Conservation (phyloP, 2,797 vertebrate genomes). For the Crocidura indochinensis region DNA sequence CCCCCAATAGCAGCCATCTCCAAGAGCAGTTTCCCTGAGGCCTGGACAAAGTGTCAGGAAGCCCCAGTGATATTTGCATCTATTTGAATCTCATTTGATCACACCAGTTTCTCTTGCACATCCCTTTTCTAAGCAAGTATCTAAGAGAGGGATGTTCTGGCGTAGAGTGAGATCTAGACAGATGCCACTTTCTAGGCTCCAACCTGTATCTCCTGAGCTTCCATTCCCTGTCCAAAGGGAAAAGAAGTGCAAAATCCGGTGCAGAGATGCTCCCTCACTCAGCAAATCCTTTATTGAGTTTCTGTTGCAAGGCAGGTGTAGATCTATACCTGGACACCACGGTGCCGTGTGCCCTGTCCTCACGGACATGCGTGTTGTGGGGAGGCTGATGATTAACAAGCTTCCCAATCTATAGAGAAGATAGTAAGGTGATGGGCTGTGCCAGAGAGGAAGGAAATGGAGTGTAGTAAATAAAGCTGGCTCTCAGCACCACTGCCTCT, state of each 20-base stretch:
- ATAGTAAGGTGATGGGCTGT: fast-evolving
- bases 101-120: not conserved
- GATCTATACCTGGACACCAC: not conserved
- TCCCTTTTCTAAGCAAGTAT: no score
- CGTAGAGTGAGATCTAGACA: fast-evolving
- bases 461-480: fast-evolving
- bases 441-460: not conserved
- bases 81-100: conserved; percentile 29
- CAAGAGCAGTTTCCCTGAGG: not conserved
- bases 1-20: not conserved
- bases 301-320: fast-evolving
- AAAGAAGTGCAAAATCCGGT: not conserved
- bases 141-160: not conserved
- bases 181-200: not conserved
- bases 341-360: no score
- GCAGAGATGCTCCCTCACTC: fast-evolving
- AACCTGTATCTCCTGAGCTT: not conserved
- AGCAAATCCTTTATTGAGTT: not conserved
- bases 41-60: not conserved
- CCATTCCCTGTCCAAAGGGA: fast-evolving
- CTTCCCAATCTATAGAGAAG: not conserved
- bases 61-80: not conserved
- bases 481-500: no score
- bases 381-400: not conserved
- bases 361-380: not conserved